Conservation (phyloP, 1,140 invertebrate genomes). For the Diuraphis noxia region DNA sequence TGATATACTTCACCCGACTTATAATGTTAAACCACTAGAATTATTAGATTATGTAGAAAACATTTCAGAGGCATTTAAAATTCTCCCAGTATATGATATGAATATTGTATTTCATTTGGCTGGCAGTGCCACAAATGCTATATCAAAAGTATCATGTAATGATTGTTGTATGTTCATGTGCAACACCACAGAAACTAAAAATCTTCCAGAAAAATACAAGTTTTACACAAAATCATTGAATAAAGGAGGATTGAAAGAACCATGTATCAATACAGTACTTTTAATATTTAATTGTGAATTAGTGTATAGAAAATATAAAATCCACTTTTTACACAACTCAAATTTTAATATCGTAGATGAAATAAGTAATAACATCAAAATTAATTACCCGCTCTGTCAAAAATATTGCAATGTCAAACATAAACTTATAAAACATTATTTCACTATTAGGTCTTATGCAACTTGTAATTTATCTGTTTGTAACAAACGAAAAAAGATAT, state of each 20-base stretch:
- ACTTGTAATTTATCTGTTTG: neutral
- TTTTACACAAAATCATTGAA: neutral
- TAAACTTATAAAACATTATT: conserved; percentile 16
- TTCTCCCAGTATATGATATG: neutral
- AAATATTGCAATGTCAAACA: neutral
- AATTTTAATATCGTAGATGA: neutral
- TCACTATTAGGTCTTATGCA: neutral
- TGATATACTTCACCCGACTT: neutral
- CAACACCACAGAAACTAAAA: no score
- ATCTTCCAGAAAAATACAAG: neutral
- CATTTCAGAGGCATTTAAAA: neutral
- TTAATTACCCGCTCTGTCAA: neutral
- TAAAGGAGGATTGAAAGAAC: neutral
- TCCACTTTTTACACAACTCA: neutral
- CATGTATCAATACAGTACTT: neutral
- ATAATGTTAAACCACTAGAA: neutral
- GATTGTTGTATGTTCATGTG: no score
- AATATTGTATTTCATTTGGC: conserved; percentile 2
- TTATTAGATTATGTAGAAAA: neutral
- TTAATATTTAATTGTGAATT: neutral
- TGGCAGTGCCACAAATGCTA: neutral
- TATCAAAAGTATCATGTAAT: neutral
- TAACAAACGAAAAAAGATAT: neutral
- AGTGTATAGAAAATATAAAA: neutral
- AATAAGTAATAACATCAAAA: neutral